phyloP scores from a whole-genome alignment of 2,797 vertebrate genomes.

The Percopsis omiscomaycus region DNA sequence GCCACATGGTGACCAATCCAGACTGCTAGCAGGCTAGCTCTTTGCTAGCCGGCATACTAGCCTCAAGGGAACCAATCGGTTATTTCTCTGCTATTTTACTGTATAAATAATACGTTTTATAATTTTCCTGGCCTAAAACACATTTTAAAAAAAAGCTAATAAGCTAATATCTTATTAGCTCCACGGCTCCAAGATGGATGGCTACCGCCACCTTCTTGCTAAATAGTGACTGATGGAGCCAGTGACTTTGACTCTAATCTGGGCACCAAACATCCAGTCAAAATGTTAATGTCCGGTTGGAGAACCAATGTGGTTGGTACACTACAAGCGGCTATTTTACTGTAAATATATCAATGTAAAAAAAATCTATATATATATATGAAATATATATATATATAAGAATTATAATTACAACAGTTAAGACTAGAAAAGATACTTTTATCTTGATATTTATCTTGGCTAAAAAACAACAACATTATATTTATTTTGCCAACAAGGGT shows the following conservation, averaged over 20 bases:
- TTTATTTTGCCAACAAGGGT: too few relatives aligned
- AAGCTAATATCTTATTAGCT: slow-evolving; percentile 36
- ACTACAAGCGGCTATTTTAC: slow-evolving; percentile 98
- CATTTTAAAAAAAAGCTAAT: not conserved
- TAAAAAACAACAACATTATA: too few relatives aligned
- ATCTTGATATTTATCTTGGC: too few relatives aligned
- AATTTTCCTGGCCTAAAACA: not conserved
- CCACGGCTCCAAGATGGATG: slow-evolving; percentile 52
- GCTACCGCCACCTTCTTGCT: slow-evolving; percentile 72
- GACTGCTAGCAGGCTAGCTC: slow-evolving; percentile 62
- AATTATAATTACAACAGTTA: too few relatives aligned
- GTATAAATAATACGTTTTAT: not conserved
- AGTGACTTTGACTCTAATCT: slow-evolving; percentile 62
- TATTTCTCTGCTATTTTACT: not conserved
- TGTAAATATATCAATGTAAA: slow-evolving; percentile 53
- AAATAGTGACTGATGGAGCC: slow-evolving; percentile 68
- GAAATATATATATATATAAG: too few relatives aligned
- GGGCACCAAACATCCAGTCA: slow-evolving; percentile 13
- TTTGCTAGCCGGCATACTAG: slow-evolving; percentile 2
- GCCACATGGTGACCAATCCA: slow-evolving; percentile 93
- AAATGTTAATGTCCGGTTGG: slow-evolving; percentile 81
- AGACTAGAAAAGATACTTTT: too few relatives aligned
- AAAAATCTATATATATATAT: not conserved
- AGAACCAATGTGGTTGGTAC: slow-evolving; percentile 92
- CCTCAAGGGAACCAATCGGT: not conserved